These are phyloP conservation scores for Rhyacophila brunnea DNA, from an alignment of 1,140 invertebrate genomes.

Conservation along the genomic window DNA sequence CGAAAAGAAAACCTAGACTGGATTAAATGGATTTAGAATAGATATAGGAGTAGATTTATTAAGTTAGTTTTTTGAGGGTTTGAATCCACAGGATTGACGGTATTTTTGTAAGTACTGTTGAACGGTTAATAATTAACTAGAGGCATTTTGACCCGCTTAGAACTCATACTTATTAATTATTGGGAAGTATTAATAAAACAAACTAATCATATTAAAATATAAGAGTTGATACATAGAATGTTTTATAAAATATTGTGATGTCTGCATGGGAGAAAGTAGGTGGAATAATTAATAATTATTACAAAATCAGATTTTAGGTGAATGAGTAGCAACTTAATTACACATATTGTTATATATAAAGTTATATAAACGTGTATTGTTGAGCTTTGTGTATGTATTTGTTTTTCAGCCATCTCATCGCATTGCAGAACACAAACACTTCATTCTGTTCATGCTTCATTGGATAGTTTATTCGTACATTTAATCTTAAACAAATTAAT, in stretches of 20 bases:
- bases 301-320: not conserved
- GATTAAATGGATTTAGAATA: no score
- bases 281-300: conserved; percentile 12
- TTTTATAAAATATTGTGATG: not conserved
- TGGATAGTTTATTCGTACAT: not conserved
- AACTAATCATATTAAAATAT: not conserved
- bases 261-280: not conserved
- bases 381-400: conserved; percentile 18
- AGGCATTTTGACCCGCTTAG: not conserved
- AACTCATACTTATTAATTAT: not conserved
- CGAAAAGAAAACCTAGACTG: no score
- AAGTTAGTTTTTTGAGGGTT: no score
- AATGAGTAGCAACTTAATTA: conserved; percentile 19
- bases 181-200: not conserved
- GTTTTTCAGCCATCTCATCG: conserved; percentile 18
- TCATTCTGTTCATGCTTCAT: not conserved
- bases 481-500: not conserved
- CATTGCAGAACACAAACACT: conserved; percentile 22
- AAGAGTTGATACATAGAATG: not conserved
- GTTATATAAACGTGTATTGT: conserved; percentile 17
- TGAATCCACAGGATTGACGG: no score
- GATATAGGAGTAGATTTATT: no score
- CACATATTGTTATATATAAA: no score
- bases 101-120: no score
- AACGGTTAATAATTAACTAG: no score